Percentiles rank a stretch among this genome's conserved stretches.
phyloP scores from a whole-genome alignment of 2,113 vertebrate species.

The Phainopepla nitens region DNA sequence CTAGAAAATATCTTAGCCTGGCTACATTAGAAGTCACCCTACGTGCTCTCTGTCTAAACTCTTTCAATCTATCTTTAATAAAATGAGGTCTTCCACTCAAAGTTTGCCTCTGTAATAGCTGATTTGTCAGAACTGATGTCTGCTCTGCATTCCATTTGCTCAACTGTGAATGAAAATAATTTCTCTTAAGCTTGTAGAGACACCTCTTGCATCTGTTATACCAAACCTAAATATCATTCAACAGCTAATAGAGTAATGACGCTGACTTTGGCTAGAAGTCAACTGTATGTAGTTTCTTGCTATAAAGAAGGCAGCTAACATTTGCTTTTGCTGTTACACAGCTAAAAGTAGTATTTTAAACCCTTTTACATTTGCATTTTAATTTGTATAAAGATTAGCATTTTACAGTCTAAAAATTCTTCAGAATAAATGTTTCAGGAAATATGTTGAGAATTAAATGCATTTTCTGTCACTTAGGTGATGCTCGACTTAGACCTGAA shows the following conservation, averaged over 20 bases:
- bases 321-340: neutral
- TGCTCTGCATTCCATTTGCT: neutral
- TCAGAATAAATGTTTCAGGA: neutral
- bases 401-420: neutral
- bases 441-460: neutral
- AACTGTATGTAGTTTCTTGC: neutral
- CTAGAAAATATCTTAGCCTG: neutral
- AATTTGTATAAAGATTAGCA: neutral
- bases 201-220: neutral
- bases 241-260: neutral
- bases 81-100: neutral
- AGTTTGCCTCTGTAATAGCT: neutral
- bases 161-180: neutral
- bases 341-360: neutral
- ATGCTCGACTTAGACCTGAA: constrained; percentile 88
- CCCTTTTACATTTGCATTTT: neutral
- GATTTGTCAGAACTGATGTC: neutral
- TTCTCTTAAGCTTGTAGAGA: neutral
- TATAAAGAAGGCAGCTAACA: neutral
- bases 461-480: constrained; percentile 72
- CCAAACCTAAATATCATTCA: neutral
- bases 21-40: neutral
- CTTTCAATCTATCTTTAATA: neutral
- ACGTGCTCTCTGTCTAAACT: neutral
- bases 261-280: neutral